Evolutionary conservation across 2,113 vertebrate species (phyloP).

Genomic region (Hylia prasina): DNA sequence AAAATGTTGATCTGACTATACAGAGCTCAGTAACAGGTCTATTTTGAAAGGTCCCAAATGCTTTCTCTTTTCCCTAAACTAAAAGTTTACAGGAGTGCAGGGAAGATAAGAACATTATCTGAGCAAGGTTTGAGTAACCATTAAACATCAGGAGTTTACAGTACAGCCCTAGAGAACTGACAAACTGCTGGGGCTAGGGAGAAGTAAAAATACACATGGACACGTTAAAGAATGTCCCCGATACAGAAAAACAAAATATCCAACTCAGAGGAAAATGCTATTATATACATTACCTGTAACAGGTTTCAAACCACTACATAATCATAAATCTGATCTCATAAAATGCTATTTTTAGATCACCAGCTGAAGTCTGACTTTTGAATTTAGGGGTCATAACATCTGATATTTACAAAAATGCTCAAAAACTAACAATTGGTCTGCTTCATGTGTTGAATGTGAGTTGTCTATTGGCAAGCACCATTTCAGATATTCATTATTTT

Average conservation of each 20-base stretch:
- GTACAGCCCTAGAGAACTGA: not conserved
- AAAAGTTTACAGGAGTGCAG: not conserved
- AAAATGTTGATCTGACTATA: not conserved
- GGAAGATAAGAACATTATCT: not conserved
- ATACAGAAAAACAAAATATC: not conserved
- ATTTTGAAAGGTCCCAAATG: not conserved
- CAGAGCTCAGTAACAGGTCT: not conserved
- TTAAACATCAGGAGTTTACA: fast-evolving
- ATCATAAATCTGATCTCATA: not conserved
- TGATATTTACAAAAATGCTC: not conserved
- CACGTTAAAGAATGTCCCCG: not conserved
- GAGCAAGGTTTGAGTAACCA: not conserved
- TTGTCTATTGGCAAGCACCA: not conserved
- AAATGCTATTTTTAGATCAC: not conserved
- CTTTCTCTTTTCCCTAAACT: not conserved
- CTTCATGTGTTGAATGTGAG: not conserved
- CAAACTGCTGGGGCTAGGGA: not conserved
- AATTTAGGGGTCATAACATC: not conserved
- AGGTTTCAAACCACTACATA: not conserved
- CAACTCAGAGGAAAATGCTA: not conserved
- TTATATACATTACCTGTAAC: not conserved
- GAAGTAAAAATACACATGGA: not conserved
- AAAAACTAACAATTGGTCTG: not conserved
- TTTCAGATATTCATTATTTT: not conserved
- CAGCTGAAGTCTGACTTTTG: not conserved